Base-by-base conservation (phyloP, 2,888 invertebrate species). In the Cyrtodaria siliqua region DNA sequence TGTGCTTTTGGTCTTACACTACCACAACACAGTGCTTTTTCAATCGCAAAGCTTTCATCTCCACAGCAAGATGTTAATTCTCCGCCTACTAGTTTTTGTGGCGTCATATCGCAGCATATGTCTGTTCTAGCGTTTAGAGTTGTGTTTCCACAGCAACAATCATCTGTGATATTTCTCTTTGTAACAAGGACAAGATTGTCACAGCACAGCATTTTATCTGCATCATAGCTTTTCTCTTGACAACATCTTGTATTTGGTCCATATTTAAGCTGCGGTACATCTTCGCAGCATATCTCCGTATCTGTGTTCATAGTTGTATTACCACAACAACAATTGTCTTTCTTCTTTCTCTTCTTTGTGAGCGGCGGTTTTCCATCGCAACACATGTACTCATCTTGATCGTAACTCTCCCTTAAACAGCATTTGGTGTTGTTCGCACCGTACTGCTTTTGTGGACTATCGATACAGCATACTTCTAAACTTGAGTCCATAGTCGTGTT, bases 321-420 rank as follows among this genome's bases (percentile, higher is more conserved):
- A 4, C 78, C 78, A 56, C 78, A 78, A 40, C 78, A 78, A 26
- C 77, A 77, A 47, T 76, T 77, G 53, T 77, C 77, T 27, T 77
- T 50, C 26, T 38, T 56, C 38, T 71, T 52, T 40, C 71, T 44
- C 44, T 76, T 76, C 6, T 49, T 66, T 3, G 62, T 68, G 4
- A 72, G 52, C 12, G 24, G 47, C 12, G 24, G 47, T 0, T 40
- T 26, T 8, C 76, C 76, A 50, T 69, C 72, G 55, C 77, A 77
- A 40, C 77, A 77, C 49, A 77, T 72, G 52, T 55, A 60, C 29
- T 59, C 44, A 27, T 53, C 49, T 8, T 52, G 18, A 50, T 77
- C 72, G 26, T 77, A 77, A 49, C 77, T 77, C 1, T 20, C 33
- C 2, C 47, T 47, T 20, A 47, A 18, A 60, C 77, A 77, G 44